Base-by-base conservation (phyloP, 2,113 vertebrate genomes). In the Sebastes fasciatus region DNA sequence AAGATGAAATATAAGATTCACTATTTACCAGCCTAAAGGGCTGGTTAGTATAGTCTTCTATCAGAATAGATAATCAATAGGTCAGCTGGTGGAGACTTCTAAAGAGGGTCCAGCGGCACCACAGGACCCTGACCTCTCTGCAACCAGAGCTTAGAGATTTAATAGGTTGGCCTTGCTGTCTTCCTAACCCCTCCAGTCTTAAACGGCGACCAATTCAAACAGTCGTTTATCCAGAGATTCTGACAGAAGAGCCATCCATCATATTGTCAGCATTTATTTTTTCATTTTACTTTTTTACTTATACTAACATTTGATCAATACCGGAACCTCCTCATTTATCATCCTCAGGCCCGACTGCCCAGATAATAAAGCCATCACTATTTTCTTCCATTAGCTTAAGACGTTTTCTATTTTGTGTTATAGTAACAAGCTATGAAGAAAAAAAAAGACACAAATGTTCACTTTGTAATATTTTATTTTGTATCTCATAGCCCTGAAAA, bases 301-400 rank as follows among this genome's bases (percentile, higher is more conserved):
- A 51, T 21, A 17, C 2, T 63, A 74, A 65, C 42, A 79, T 67
- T 73, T 61, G 9, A 75, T 84, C 79, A 65, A 65, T 86, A 77
- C 21, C 61, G 23, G 21, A 80, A 67, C 17, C 19, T 51, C 26
- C 19, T 83, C 70, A 65, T 91, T 87, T 62, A 86, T 87, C 84
- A 88, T 77, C n/a, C 14, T 66, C 49, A 13, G 48, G 49, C 52
- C 46, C 2, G 0, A 51, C 67, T 55, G 54, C 4, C 2, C 14
- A 55, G 80, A 23, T 78, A 55, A 74, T 79, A 58, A 83, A 85
- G 43, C 17, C 43, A 13, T 64, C 19, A 67, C 42, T 21, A 10
- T 60, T 74, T 64, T 54, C 17, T 78, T 72, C 16, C 34, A 60
- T 55, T 23, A 12, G 26, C 13, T 77, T 42, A 61, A 64, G 3